Evolutionary conservation across 2,113 vertebrate genomes (phyloP).

Genomic region (Toxotes jaculatrix): DNA sequence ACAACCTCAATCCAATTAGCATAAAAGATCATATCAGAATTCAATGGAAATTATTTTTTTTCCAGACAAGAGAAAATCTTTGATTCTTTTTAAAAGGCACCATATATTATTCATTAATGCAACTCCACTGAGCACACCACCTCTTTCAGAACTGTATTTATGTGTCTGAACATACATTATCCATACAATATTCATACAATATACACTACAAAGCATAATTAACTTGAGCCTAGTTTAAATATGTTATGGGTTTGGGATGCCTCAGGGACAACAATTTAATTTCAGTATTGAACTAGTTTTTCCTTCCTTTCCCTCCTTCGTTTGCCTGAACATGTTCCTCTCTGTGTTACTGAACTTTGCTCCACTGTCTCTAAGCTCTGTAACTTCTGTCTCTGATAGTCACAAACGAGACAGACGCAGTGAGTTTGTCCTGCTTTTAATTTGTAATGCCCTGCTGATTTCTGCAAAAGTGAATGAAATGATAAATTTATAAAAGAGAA

Average conservation of each 20-base stretch:
- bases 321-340: constrained; percentile 7
- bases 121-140: constrained; percentile 11
- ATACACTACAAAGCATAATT: constrained; percentile 34
- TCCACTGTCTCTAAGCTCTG: constrained; percentile 13
- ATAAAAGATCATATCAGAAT: constrained; percentile 12
- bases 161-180: constrained; percentile 25
- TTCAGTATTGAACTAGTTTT: constrained; percentile 2
- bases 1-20: constrained; percentile 29
- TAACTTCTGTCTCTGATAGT: not conserved
- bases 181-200: constrained; percentile 42
- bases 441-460: constrained; percentile 46
- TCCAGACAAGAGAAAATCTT: constrained; percentile 21
- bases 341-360: constrained; percentile 26
- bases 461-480: constrained; percentile 38
- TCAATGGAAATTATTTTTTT: not conserved
- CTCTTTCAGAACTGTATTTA: constrained; percentile 1
- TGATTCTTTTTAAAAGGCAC: constrained; percentile 1
- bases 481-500: constrained; percentile 33
- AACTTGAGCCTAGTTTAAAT: constrained; percentile 1
- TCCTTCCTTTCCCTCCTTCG: not conserved
- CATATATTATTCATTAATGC: constrained; percentile 13
- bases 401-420: not conserved
- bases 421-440: constrained; percentile 25
- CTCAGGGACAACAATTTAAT: constrained; percentile 11
- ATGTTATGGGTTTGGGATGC: not conserved